These are phyloP conservation scores for Sebastes paucispinis DNA, from an alignment of 2,797 vertebrate species.

Conservation along the genomic window DNA sequence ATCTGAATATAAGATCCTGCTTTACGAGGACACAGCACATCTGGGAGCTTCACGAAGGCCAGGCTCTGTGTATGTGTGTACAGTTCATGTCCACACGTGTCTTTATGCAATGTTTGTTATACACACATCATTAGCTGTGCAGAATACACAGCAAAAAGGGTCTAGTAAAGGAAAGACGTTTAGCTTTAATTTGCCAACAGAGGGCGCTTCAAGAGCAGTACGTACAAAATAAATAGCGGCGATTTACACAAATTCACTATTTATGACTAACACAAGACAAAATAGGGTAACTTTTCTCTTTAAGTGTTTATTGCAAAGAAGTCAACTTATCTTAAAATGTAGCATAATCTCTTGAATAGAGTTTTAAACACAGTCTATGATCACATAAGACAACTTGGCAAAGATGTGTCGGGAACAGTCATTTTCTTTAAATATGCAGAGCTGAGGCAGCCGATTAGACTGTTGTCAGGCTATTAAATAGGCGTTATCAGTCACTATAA, in stretches of 20 bases:
- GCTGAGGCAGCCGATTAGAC: neutral
- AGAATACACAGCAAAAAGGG: neutral
- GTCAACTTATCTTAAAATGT: neutral
- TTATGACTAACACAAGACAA: neutral
- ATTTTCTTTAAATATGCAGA: neutral
- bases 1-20: slow-evolving; percentile 22
- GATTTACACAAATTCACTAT: neutral
- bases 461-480: too few relatives aligned
- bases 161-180: neutral
- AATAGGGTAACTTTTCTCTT: neutral
- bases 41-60: slow-evolving; percentile 20
- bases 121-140: neutral
- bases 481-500: too few relatives aligned
- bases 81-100: neutral
- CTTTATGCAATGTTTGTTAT: slow-evolving; percentile 4
- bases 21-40: slow-evolving; percentile 41
- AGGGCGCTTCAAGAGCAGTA: neutral
- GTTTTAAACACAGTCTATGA: neutral
- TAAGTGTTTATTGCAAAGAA: neutral
- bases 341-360: neutral
- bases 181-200: neutral
- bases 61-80: neutral
- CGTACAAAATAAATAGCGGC: neutral
- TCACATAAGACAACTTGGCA: neutral
- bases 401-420: neutral